Conservation (phyloP, 2,113 vertebrate genomes). For the Pseudorectes ferrugineus region DNA sequence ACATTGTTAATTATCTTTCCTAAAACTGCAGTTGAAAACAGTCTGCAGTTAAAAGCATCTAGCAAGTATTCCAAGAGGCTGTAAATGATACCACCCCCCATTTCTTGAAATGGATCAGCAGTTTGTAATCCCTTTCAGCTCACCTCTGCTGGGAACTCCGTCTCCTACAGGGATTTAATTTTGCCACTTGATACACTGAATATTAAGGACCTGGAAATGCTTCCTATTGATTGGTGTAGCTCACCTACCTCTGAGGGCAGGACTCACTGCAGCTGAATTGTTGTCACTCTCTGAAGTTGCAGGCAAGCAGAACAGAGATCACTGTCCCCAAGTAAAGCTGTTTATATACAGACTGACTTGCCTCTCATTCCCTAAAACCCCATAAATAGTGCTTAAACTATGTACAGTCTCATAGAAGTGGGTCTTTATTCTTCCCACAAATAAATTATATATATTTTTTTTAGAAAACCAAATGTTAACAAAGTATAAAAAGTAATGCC, state of each 20-base stretch:
- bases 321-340: neutral
- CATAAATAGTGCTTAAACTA: constrained; percentile 41
- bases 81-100: neutral
- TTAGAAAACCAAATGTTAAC: constrained; percentile 10
- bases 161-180: neutral
- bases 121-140: neutral
- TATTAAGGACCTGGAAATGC: neutral
- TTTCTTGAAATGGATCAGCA: neutral
- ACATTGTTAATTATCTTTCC: neutral
- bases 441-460: constrained; percentile 47
- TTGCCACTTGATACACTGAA: neutral
- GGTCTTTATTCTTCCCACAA: constrained; percentile 59
- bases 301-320: neutral
- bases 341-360: neutral
- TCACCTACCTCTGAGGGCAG: neutral
- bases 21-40: neutral
- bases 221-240: neutral
- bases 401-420: constrained; percentile 5
- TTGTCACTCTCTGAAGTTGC: neutral
- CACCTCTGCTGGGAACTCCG: neutral
- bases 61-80: neutral
- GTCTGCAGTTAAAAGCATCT: neutral
- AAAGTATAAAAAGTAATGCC: constrained; percentile 62
- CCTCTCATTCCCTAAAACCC: neutral
- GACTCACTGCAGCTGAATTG: neutral